Evolutionary conservation across 2,888 invertebrate species (phyloP).

Genomic region (Sminthurides aquaticus): DNA sequence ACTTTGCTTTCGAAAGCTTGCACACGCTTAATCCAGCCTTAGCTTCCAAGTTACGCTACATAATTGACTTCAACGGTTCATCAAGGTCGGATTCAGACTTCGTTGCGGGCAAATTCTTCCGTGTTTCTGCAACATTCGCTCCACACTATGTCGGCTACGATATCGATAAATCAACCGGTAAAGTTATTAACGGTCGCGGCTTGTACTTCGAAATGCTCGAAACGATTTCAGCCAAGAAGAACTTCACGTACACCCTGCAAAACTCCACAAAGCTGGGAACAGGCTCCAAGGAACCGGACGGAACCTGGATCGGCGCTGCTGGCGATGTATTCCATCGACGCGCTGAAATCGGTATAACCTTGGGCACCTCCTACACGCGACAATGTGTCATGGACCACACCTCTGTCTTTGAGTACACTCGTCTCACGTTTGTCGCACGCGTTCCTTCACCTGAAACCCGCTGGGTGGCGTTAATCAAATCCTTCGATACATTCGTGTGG

Average conservation of each 20-base stretch:
- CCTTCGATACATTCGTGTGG: conserved; percentile 18
- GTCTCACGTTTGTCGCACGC: neutral
- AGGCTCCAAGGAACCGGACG: neutral
- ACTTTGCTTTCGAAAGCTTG: neutral
- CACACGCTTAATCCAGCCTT: neutral
- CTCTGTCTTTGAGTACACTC: neutral
- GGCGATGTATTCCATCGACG: conserved; percentile 2
- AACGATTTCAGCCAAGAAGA: neutral
- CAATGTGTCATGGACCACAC: neutral
- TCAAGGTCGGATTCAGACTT: neutral
- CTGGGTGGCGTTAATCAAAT: conserved; percentile 13
- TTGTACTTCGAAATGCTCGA: neutral
- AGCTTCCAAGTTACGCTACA: neutral
- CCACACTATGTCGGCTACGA: neutral
- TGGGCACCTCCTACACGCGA: neutral
- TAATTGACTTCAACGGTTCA: neutral
- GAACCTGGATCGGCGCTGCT: neutral
- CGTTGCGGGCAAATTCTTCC: neutral
- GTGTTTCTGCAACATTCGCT: neutral
- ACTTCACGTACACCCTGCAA: neutral
- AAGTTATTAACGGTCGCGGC: neutral
- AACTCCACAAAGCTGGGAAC: neutral
- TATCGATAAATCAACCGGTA: neutral
- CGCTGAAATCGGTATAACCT: neutral
- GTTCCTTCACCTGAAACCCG: neutral